These are phyloP conservation scores for Palloptera scutellata DNA, from an alignment of 2,888 invertebrate species.

Conservation along the genomic window DNA sequence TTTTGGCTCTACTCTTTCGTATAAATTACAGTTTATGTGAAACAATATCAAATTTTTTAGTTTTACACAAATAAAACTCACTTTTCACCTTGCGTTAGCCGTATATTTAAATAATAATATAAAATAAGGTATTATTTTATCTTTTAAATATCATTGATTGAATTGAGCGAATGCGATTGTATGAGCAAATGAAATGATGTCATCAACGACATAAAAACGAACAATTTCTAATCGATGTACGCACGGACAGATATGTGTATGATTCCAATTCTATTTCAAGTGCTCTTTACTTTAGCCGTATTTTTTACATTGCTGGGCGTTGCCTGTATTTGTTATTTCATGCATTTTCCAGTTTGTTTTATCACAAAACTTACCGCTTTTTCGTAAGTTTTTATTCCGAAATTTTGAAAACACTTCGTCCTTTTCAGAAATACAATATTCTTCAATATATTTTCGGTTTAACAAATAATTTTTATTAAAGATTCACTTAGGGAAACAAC, in stretches of 20 bases:
- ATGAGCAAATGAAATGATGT: constrained; percentile 38
- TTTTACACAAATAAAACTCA: no score
- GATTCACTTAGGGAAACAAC: constrained; percentile 40
- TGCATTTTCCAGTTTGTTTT: constrained; percentile 22
- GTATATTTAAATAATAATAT: no score
- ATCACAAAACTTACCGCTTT: constrained; percentile 40
- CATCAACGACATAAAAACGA: constrained; percentile 39
- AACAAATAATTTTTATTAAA: constrained; percentile 35
- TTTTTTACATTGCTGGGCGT: constrained; percentile 35
- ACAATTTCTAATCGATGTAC: constrained; percentile 15
- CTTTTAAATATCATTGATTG: not conserved
- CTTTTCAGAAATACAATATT: constrained; percentile 24
- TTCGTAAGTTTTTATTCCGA: constrained; percentile 32
- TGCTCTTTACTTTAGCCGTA: constrained; percentile 27
- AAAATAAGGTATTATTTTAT: no score
- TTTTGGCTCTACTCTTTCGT: no score
- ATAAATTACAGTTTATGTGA: no score
- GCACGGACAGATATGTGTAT: constrained; percentile 22
- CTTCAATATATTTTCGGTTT: constrained; percentile 31
- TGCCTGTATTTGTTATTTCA: constrained; percentile 37
- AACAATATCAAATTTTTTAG: no score
- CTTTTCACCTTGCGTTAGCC: no score
- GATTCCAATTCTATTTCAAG: constrained; percentile 31
- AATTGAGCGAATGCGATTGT: not conserved
- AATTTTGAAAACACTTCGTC: constrained; percentile 30